These are phyloP conservation scores for Branchinecta lindahli DNA, from an alignment of 1,140 invertebrate species.

Conservation along the genomic window DNA sequence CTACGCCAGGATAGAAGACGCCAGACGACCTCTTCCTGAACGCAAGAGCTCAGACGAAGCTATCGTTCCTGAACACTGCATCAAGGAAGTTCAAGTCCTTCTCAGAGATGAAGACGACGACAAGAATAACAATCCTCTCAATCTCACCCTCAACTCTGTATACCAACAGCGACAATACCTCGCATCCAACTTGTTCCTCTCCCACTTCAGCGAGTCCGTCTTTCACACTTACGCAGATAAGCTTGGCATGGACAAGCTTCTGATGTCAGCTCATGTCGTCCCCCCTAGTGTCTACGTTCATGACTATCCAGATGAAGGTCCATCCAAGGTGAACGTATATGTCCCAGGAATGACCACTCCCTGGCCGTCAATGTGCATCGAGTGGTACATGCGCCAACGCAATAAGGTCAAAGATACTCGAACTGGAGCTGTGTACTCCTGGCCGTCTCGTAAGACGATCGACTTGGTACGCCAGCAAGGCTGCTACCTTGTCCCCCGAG, in stretches of 20 bases:
- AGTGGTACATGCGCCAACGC: constrained; percentile 42
- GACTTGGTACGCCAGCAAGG: constrained; percentile 45
- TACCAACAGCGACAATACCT: constrained; percentile 18
- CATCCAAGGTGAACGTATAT: constrained; percentile 19
- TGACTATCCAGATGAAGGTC: neutral
- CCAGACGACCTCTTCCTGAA: constrained; percentile 11
- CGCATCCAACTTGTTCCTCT: constrained; percentile 16
- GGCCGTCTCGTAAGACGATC: constrained; percentile 47
- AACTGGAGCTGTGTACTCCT: constrained; percentile 34
- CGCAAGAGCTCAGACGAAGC: constrained; percentile 11
- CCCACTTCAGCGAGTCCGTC: constrained; percentile 13
- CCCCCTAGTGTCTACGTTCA: neutral
- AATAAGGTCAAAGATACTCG: constrained; percentile 35
- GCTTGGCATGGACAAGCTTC: neutral
- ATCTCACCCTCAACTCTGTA: constrained; percentile 2
- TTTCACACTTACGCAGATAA: constrained; percentile 17
- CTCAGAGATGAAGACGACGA: constrained; percentile 15
- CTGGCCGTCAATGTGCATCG: constrained; percentile 46
- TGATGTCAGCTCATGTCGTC: constrained; percentile 5
- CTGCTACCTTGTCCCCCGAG: constrained; percentile 48
- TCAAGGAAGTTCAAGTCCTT: constrained; percentile 21
- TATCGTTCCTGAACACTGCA: constrained; percentile 20
- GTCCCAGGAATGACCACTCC: constrained; percentile 22
- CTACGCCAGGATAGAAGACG: constrained; percentile 19
- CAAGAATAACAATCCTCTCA: constrained; percentile 4